A percentile compares a stretch with the other conserved stretches of the same genome.
phyloP scores from a whole-genome alignment of 2,113 vertebrate species.

The Pseudopipra pipra region DNA sequence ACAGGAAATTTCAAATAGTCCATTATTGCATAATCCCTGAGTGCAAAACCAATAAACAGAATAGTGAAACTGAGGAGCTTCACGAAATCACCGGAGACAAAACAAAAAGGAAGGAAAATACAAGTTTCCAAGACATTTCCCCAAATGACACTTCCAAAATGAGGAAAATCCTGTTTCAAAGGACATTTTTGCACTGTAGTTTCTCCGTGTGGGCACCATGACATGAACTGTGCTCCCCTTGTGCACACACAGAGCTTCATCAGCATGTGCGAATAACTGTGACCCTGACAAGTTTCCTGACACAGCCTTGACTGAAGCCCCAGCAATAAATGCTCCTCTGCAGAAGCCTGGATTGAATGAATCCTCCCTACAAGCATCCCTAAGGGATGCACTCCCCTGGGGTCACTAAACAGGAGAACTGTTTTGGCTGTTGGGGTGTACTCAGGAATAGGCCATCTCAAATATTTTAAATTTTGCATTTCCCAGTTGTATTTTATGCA shows the following conservation, averaged over 20 bases:
- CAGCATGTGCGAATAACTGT: background rate
- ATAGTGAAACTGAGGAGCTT: background rate
- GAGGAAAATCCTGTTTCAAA: background rate
- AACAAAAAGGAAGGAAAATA: background rate
- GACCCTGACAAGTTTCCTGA: background rate
- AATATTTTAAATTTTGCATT: background rate
- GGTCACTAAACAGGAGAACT: background rate
- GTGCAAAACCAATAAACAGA: background rate
- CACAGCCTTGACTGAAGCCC: fast-evolving
- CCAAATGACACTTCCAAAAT: background rate
- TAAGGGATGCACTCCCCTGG: background rate
- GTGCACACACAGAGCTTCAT: too few relatives aligned
- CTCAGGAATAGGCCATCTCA: background rate
- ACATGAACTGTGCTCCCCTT: background rate
- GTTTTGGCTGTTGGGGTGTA: background rate
- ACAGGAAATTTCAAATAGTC: background rate
- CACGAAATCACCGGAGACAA: background rate
- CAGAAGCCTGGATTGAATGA: background rate
- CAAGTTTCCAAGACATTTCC: background rate
- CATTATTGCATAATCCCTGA: background rate
- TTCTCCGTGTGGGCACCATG: fast-evolving
- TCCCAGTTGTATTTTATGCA: background rate
- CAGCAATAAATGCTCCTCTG: background rate
- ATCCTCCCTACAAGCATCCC: background rate
- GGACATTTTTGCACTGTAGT: background rate